These are phyloP conservation scores for Gymnoscopelus microlampas DNA, from an alignment of 2,797 vertebrate species.

Conservation along the genomic window DNA sequence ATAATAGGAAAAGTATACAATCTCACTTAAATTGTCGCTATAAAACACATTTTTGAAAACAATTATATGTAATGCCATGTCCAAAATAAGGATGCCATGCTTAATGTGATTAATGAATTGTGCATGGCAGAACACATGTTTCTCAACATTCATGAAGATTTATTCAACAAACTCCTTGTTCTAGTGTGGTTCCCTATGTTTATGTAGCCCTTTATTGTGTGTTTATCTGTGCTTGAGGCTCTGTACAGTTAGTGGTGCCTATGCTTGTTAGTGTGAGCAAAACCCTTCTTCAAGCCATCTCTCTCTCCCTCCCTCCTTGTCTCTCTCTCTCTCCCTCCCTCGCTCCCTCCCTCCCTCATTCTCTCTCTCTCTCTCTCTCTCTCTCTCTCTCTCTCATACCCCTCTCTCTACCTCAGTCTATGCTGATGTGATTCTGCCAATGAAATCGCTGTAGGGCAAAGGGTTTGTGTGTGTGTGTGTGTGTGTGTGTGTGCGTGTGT, in stretches of 20 bases:
- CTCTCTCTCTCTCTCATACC: not conserved
- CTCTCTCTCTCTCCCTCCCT: conserved; percentile 29
- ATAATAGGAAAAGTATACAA: too few species aligned
- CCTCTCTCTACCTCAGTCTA: not conserved
- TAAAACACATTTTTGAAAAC: too few species aligned
- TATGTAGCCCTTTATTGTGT: conserved; percentile 36
- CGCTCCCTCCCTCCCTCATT: conserved; percentile 34
- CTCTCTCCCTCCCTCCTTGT: conserved; percentile 37
- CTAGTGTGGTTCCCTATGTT: conserved; percentile 44
- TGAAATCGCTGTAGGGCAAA: conserved; percentile 50
- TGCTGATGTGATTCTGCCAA: conserved; percentile 43
- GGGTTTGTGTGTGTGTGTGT: conserved; percentile 23
- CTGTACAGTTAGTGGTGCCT: conserved; percentile 48
- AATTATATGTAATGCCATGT: too few species aligned
- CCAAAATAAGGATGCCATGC: not conserved
- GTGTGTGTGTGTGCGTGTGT: conserved; percentile 15
- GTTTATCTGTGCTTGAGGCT: conserved; percentile 60
- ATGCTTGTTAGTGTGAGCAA: conserved; percentile 65
- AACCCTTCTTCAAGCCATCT: conserved; percentile 57
- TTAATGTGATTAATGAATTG: not conserved
- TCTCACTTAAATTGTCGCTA: too few species aligned
- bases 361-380: conserved; percentile 15
- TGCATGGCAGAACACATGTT: conserved; percentile 13
- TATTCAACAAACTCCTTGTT: conserved; percentile 31
- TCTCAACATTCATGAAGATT: conserved; percentile 31